Conservation (phyloP, 2,113 vertebrate genomes). For the Campylomormyrus tamandua region DNA sequence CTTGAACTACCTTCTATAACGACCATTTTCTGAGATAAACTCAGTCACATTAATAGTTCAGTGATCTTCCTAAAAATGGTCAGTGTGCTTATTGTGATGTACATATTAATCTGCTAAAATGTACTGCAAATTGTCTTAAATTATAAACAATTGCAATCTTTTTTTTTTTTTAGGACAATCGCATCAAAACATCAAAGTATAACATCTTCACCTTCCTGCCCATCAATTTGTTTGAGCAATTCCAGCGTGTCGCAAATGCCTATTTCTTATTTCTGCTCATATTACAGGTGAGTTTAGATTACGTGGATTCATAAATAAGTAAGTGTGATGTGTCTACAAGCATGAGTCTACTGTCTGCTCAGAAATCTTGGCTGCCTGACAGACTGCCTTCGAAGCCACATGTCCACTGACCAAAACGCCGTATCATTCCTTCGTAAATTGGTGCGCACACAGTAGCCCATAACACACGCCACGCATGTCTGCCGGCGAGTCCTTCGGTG, state of each 20-base stretch:
- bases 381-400: neutral
- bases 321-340: neutral
- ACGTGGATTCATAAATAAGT: neutral
- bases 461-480: neutral
- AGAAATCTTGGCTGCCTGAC: neutral
- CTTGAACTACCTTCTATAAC: neutral
- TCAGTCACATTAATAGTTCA: neutral
- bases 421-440: neutral
- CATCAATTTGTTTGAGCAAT: slow-evolving; percentile 71
- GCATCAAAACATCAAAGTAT: slow-evolving; percentile 68
- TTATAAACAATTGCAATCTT: neutral
- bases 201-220: slow-evolving; percentile 66
- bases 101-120: neutral
- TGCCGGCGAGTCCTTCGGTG: neutral
- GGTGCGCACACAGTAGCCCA: neutral
- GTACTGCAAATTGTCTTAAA: neutral
- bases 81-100: neutral
- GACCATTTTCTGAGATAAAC: neutral
- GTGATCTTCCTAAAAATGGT: neutral
- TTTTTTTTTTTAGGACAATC: slow-evolving; percentile 57
- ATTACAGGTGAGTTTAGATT: slow-evolving; percentile 48
- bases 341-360: neutral
- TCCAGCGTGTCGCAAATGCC: slow-evolving; percentile 65
- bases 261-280: slow-evolving; percentile 60
- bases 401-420: neutral